Base-by-base conservation (phyloP, 2,888 invertebrate genomes). In the Andrena fulva region DNA sequence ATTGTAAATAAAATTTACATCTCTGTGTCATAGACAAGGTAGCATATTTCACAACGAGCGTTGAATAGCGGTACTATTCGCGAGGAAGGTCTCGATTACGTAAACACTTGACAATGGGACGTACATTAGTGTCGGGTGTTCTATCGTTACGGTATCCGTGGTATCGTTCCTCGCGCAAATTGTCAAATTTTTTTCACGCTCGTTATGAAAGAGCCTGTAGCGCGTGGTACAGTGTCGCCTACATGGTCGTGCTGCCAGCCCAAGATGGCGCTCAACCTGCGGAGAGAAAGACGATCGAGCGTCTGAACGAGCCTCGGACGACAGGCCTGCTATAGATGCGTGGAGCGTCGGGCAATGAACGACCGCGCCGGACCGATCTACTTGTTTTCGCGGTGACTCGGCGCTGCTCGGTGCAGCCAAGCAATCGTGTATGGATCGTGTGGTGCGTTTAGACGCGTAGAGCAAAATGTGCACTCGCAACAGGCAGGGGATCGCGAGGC, bases 241-340 rank as follows among this genome's bases (percentile, higher is more conserved):
- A 84, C 81, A 82, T 67, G 66, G 35, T 67, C 62, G 59, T 66
- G 72, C 60, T 59, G 69, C 62, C 77, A 42, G 69, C 48, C 60
- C 59, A 85, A 88, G 83, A 88, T 88, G 88, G 88, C 87, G 86
- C 76, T 79, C 77, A 85, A 71, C 81, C 82, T 76, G 80, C 35
- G 77, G 80, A 77, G 72, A 77, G 85, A 80, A 80, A 80, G 83
- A 84, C 67, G 81, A 80, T 82, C 84, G 80, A 85, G 88, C 79
- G 84, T 73, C 70, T 68, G 74, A 71, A 75, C 74, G 67, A 63
- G 50, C 62, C 52, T 56, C n/a, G 56, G 1, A 27, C 72, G 69
- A 68, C 59, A 54, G 42, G n/a, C 52, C 63, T 68, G 59, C 20
- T 82, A 64, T 62, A 72, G 74, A 50, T 62, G 71, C 52, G 73